Evolutionary conservation across 2,888 invertebrate genomes (phyloP).

Genomic region (Drosophila borealis): DNA sequence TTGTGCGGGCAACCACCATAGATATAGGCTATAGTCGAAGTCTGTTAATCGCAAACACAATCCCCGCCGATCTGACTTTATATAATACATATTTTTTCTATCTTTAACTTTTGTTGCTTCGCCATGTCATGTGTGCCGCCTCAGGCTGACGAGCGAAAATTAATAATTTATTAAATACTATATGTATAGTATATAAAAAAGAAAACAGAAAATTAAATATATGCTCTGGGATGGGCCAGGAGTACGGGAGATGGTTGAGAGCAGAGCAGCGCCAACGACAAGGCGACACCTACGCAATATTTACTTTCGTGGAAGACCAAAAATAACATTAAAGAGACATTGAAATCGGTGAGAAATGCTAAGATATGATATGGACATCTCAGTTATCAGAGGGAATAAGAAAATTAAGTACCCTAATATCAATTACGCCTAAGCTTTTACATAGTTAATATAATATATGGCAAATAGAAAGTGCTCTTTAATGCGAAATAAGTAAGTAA

Average conservation of each 20-base stretch:
- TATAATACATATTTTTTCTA: neutral
- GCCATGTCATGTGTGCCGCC: conserved; percentile 66
- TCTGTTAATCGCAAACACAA: too few species aligned
- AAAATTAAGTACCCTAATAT: too few species aligned
- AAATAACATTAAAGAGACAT: conserved; percentile 45
- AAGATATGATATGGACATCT: conserved; percentile 1
- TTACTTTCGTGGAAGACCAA: conserved; percentile 23
- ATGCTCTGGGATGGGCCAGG: conserved; percentile 27
- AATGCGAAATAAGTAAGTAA: too few species aligned
- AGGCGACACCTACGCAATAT: conserved; percentile 58
- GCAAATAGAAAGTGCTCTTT: too few species aligned
- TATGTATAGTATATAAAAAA: conserved; percentile 46
- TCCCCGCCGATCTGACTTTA: neutral
- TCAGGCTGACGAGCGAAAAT: conserved; percentile 56
- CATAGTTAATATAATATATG: too few species aligned
- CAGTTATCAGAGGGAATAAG: conserved; percentile 4
- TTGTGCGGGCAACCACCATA: conserved; percentile 23
- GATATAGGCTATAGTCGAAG: too few species aligned
- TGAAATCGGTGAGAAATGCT: conserved; percentile 5
- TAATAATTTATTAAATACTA: conserved; percentile 80
- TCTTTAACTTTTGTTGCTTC: conserved; percentile 20
- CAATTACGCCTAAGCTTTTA: too few species aligned
- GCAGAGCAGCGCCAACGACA: conserved; percentile 16
- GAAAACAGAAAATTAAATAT: conserved; percentile 45
- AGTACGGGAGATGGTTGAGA: conserved; percentile 28